Evolutionary conservation across 2,888 invertebrate species (phyloP), one percentile per base, ranked within the genome.

Genomic region (Cheilosia pagana): DNA sequence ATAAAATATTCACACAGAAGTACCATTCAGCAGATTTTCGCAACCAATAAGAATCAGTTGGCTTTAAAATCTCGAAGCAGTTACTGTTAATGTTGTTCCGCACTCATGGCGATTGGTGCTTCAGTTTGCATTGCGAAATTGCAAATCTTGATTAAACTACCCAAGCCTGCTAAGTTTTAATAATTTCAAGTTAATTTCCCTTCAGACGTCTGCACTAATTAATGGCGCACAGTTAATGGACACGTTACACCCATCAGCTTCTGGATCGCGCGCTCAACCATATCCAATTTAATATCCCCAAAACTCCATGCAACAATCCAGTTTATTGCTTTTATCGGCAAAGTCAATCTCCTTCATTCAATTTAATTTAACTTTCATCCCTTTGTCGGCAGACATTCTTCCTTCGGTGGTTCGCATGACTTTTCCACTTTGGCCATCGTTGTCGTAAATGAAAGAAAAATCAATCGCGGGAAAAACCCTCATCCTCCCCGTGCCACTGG

Each of bases 361-460:
- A 85, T 85, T 85, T 85, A 85, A 85, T 85, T 85, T 85, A 85
- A 85, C 85, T 81, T 85, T 76, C 85, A 85, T 85, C 85, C 85
- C 85, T 85, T 85, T 85, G 85, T 85, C 75, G 85, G 81, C 65
- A 85, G 81, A 81, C 85, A 70, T 67, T 85, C 81, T 55, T 85
- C 82, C 72, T 52, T 60, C 62, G 67, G 23, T 72, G 75, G 75
- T 85, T 85, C 79, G 85, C 79, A 85, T 85, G 85, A 85, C 85
- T 85, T 85, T 76, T 81, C 65, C 62, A 76, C 75, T 81, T 81
- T 41, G 62, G 65, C 78, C 65, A 78, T 79, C 79, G 79, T 75
- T 85, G 85, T 85, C 85, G 81, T 85, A 81, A 85, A 85, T 81
- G 85, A 81, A 76, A 75, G 85, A 85, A 85, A 85, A 85, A 85